A percentile compares a stretch with the other conserved stretches of the same genome.
phyloP scores from a whole-genome alignment of 2,797 vertebrate species.

The Protonibea diacanthus region DNA sequence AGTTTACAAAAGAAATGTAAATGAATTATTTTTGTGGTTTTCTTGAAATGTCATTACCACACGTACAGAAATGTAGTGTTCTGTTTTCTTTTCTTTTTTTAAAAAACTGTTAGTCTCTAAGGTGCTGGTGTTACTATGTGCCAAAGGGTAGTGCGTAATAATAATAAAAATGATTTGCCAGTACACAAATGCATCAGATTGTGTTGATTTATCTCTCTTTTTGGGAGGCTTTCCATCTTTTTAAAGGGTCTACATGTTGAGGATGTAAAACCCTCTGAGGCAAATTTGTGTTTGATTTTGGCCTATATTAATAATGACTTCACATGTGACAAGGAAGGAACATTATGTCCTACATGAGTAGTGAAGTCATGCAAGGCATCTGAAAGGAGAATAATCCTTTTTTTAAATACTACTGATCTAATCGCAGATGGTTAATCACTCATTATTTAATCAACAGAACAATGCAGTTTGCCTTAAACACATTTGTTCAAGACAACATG shows the following conservation, averaged over 20 bases:
- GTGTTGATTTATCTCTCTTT: slow-evolving; percentile 7
- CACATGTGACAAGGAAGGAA: neutral
- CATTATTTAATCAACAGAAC: neutral
- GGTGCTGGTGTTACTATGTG: slow-evolving; percentile 54
- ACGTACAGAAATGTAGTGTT: slow-evolving; percentile 8
- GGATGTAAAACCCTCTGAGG: too few relatives aligned
- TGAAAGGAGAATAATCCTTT: neutral
- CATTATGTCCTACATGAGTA: neutral
- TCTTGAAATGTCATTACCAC: slow-evolving; percentile 22
- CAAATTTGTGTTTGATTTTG: neutral
- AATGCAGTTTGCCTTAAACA: neutral
- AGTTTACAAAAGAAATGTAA: slow-evolving; percentile 38
- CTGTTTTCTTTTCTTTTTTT: neutral
- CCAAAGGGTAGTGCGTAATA: slow-evolving; percentile 46
- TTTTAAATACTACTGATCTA: neutral
- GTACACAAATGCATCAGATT: slow-evolving; percentile 3
- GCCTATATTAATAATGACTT: neutral
- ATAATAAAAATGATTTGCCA: slow-evolving; percentile 51
- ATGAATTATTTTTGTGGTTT: slow-evolving; percentile 18
- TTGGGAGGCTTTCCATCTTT: neutral
- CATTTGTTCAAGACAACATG: neutral
- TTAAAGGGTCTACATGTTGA: neutral
- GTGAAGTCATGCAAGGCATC: neutral
- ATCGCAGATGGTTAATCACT: neutral
- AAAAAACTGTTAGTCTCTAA: slow-evolving; percentile 23